Evolutionary conservation across 2,888 invertebrate genomes (phyloP).

Genomic region (Drosophila aldrichi): DNA sequence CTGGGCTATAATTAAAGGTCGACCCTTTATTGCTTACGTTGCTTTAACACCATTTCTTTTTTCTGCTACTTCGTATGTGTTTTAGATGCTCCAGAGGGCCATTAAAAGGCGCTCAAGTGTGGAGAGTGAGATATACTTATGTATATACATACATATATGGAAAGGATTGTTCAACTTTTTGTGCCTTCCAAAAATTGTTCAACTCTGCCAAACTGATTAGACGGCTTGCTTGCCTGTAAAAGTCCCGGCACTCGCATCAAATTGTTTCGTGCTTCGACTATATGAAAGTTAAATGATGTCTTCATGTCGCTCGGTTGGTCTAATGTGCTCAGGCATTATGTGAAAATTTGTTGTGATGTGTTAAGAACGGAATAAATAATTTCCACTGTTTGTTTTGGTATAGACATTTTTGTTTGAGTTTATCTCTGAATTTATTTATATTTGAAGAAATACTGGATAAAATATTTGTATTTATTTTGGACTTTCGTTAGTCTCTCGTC

Average conservation of each 20-base stretch:
- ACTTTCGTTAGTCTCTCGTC: background rate
- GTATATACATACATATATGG: background rate
- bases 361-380: background rate
- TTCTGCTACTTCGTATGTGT: conserved; percentile 51
- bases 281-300: conserved; percentile 3
- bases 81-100: conserved; percentile 69
- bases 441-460: background rate
- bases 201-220: conserved; percentile 71
- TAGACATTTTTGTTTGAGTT: too few relatives aligned
- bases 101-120: conserved; percentile 70
- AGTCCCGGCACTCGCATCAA: conserved; percentile 20
- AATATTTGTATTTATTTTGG: background rate
- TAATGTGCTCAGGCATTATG: background rate
- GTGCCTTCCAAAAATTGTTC: conserved; percentile 30
- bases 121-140: conserved; percentile 12
- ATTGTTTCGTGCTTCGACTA: background rate
- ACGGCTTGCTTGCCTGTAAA: conserved; percentile 38
- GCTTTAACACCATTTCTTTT: conserved; percentile 27
- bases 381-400: background rate
- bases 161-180: conserved; percentile 71
- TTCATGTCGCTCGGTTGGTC: background rate
- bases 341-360: background rate
- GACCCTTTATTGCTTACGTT: conserved; percentile 49
- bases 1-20: conserved; percentile 72
- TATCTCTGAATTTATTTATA: background rate